A percentile compares a stretch with the other conserved stretches of the same genome.
phyloP scores from a whole-genome alignment of 2,113 vertebrate species.

The Chaetodon trifascialis region DNA sequence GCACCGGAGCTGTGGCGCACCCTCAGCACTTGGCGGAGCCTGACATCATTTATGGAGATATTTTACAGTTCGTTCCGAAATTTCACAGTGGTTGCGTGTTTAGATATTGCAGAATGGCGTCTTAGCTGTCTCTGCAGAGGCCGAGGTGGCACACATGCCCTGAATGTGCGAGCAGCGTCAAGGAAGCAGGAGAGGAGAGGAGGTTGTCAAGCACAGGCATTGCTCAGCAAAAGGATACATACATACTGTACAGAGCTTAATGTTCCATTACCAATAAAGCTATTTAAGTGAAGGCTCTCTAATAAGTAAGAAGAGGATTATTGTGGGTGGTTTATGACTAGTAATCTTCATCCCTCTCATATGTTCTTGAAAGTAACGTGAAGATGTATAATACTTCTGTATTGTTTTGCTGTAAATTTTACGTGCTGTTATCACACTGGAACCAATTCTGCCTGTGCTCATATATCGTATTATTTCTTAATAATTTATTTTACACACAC shows the following conservation, averaged over 20 bases:
- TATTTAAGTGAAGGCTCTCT: conserved; percentile 11
- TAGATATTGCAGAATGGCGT: conserved; percentile 33
- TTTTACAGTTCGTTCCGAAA: conserved; percentile 59
- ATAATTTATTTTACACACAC: background rate
- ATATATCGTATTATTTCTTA: background rate
- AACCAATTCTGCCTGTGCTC: background rate
- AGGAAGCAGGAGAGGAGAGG: background rate
- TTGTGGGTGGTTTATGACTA: conserved; percentile 23
- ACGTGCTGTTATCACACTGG: background rate
- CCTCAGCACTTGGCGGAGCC: conserved; percentile 39
- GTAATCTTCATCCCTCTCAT: conserved; percentile 17
- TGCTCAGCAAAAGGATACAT: background rate
- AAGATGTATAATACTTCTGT: background rate
- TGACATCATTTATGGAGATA: conserved; percentile 65
- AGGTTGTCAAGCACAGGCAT: conserved; percentile 5
- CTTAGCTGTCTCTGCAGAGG: conserved; percentile 37
- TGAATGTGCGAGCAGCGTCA: conserved; percentile 33
- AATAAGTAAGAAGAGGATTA: conserved; percentile 26
- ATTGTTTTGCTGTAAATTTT: conserved; percentile 2
- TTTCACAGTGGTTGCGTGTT: conserved; percentile 55
- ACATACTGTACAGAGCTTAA: conserved; percentile 2
- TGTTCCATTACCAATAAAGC: conserved; percentile 28
- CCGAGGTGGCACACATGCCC: conserved; percentile 39
- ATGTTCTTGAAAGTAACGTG: background rate
- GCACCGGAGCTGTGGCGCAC: conserved; percentile 13